Evolutionary conservation across 30 jellyfish, hydroid and myxozoan genomes (phyloP), one percentile per base, ranked within the genome.

Genomic region (Hydractinia symbiolongicarpus): DNA sequence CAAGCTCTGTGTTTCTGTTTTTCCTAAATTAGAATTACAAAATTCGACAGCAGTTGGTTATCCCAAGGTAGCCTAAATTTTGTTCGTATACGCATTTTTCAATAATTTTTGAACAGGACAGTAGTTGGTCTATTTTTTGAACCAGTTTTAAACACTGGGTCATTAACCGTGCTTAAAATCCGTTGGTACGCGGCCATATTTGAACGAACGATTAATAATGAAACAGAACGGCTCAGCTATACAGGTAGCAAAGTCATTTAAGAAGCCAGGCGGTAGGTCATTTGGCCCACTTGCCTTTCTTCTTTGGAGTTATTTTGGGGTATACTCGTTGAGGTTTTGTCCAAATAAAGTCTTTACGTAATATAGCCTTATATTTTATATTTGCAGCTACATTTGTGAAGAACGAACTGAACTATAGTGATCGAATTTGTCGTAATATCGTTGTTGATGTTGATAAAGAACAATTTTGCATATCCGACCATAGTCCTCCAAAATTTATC

Each of bases 1-100:
- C 92, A 76, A 50, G 88, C 86, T 83, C 92, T 44, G 92, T 83
- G 20, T 84, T 70, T 82, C 52, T 83, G 49, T 76, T 67, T 49
- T 73, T 53, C 49, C 92, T 56, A 81, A 83, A 83, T 50, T 87
- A 83, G 66, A 73, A 73, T 6, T 83, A 82, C 82, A 73, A 83
- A 51, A 52, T 76, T 72, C 57, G 86, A 73, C 75, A 83, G 67
- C 82, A 73, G 71, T 82, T 21, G 74, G 74, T 74, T 83, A 54
- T 72, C 67, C 76, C 92, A 57, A 83, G 87, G 83, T 55, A 73
- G 8, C 61, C 52, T 77, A 62, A 57, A 73, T 73, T 82, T 74
- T 83, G 88, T 4, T 73, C 81, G 77, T 83, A 77, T 21, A 76
- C 81, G 67, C 77, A 57, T 83, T 73, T 56, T 73, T 83, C 87